Percentiles rank a stretch among this genome's conserved stretches.
Evolutionary conservation across 2,797 vertebrate genomes (phyloP).

Genomic region (Sebastes iracundus): DNA sequence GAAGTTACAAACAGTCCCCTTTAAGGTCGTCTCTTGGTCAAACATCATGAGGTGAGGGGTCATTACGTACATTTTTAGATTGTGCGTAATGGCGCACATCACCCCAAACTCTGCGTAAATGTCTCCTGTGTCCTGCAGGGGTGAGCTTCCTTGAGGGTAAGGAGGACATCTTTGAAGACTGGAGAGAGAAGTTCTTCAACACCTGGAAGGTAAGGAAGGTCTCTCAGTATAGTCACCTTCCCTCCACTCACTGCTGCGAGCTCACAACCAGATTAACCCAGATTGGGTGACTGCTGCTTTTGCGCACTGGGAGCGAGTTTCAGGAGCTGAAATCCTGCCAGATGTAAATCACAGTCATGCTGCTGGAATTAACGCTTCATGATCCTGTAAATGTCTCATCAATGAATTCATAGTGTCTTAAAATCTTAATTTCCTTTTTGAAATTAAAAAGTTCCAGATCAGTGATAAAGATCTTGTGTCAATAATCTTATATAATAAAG

Average conservation of each 20-base stretch:
- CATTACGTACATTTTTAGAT: neutral
- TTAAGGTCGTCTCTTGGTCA: neutral
- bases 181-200: constrained; percentile 94
- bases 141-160: constrained; percentile 91
- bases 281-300: constrained; percentile 44
- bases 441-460: neutral
- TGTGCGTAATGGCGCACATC: constrained; percentile 27
- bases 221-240: constrained; percentile 38
- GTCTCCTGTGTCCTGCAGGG: constrained; percentile 73
- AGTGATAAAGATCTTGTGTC: neutral
- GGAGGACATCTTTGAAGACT: constrained; percentile 90
- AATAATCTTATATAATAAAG: neutral
- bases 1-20: too few relatives aligned
- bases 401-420: neutral
- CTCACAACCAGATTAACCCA: constrained; percentile 57
- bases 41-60: neutral
- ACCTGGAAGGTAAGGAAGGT: constrained; percentile 89
- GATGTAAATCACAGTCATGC: neutral
- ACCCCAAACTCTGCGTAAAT: neutral
- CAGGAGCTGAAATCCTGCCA: constrained; percentile 28
- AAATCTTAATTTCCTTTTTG: neutral
- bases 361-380: neutral
- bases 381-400: neutral
- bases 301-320: constrained; percentile 40
- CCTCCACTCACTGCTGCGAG: neutral